Evolutionary conservation across 2,888 invertebrate species (phyloP), one percentile per base, ranked within the genome.

Genomic region (Sphaerophoria rueppellii): DNA sequence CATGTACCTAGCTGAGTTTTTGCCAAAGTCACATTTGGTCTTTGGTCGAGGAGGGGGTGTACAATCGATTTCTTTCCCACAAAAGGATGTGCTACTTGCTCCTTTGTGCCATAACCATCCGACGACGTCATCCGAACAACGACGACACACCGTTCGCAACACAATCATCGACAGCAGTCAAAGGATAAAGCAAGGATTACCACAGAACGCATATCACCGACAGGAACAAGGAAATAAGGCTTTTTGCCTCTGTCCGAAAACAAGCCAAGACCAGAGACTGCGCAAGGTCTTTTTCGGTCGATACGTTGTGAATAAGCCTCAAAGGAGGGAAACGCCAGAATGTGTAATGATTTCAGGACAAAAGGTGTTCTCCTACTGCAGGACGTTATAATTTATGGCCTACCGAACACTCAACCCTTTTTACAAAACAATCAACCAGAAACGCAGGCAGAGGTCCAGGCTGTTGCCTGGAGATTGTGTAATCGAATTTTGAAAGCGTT

Each of bases 191-290:
- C 82, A 67, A 72, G 74, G 72, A 79, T 79, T 78, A 83, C 67
- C 67, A 24, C 24, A 69, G 67, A 60, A 79, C 65, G 79, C 79
- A 83, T 72, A 79, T 79, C 79, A 83, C 75, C 75, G 67, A 35
- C 72, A 83, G 67, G 71, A 79, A 75, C 79, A 83, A 79, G 83
- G 83, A 83, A 79, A 83, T 79, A 79, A 79, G 67, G 83, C 71
- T 67, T 58, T 58, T 58, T 67, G 67, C 52, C 48, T 50, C 48
- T 50, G 63, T 50, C 48, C 52, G 67, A 37, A 58, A 58, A 24
- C 24, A 24, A 40, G 60, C 60, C 79, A 72, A 75, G 75, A 72
- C 79, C 74, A 75, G 75, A 79, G 79, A 83, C 43, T 16, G 11
- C 34, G 54, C 71, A 71, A 54, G 57, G 37, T 71, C 78, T 78